Evolutionary conservation across 2,888 invertebrate genomes (phyloP), one percentile per base, ranked within the genome.

Genomic region (Panopea generosa): DNA sequence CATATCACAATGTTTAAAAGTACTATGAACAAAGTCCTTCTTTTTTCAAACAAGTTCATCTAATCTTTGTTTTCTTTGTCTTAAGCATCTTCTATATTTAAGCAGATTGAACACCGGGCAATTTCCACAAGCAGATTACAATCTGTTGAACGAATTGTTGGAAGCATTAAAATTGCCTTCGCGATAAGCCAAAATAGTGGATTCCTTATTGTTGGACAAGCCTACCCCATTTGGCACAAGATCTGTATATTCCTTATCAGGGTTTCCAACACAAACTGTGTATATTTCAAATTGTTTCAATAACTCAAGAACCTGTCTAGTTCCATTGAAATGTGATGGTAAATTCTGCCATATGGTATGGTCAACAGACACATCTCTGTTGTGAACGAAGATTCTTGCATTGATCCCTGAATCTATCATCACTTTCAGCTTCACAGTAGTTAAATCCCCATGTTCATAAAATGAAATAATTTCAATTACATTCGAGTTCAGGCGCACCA

Each of bases 311-410:
- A 16, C 40, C 40, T 11, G 40, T 7, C 16, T 16, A 40, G 16
- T 40, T 11, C 40, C 16, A 40, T 40, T 40, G 16, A 11, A 40
- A 16, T 43, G 3, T 26, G 20, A n/a, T 20, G 38, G 1, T 72
- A 84, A 82, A 79, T 27, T 69, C 84, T 45, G 79, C 79, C 26
- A 77, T 83, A 29, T 82, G 79, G 38, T 75, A 83, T 67, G n/a
- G n/a, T n/a, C n/a, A n/a, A n/a, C n/a, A n/a, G n/a, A n/a, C n/a
- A n/a, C n/a, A n/a, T n/a, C n/a, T n/a, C n/a, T n/a, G n/a, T n/a
- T n/a, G n/a, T n/a, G n/a, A n/a, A n/a, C n/a, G n/a, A n/a, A n/a
- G n/a, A n/a, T n/a, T n/a, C n/a, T n/a, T n/a, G n/a, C n/a, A n/a
- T n/a, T n/a, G n/a, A n/a, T n/a, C n/a, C n/a, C n/a, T n/a, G n/a